phyloP scores from a whole-genome alignment of 1,140 invertebrate genomes.

The Ostrea edulis region DNA sequence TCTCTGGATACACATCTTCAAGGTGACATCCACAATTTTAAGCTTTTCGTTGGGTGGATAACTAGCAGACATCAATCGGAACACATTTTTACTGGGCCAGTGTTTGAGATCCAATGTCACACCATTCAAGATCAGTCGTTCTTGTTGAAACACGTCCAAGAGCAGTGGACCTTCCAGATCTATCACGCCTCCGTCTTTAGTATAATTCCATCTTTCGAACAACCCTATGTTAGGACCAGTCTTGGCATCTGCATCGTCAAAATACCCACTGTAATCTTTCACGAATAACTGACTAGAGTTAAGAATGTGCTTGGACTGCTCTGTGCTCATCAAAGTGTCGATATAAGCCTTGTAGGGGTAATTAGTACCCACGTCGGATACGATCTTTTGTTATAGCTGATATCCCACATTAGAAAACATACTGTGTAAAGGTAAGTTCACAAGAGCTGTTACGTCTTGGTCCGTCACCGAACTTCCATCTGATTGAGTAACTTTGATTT shows the following conservation, averaged over 20 bases:
- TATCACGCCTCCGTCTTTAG: constrained; percentile 38
- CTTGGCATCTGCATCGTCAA: constrained; percentile 40
- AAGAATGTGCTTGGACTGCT: neutral
- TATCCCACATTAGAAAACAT: constrained; percentile 45
- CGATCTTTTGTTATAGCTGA: constrained; percentile 47
- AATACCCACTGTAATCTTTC: constrained; percentile 41
- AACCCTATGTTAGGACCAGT: constrained; percentile 41
- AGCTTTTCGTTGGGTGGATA: constrained; percentile 30
- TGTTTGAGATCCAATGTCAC: constrained; percentile 43
- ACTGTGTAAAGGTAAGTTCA: constrained; percentile 49
- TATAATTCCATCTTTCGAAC: constrained; percentile 30
- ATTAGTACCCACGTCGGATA: constrained; percentile 43
- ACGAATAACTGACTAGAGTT: constrained; percentile 36
- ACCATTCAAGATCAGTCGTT: constrained; percentile 40
- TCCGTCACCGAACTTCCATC: constrained; percentile 32
- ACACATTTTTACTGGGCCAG: constrained; percentile 36
- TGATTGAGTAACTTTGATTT: constrained; percentile 44
- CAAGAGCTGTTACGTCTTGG: neutral
- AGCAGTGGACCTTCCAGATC: constrained; percentile 49
- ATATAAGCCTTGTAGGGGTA: constrained; percentile 58
- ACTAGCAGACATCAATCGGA: constrained; percentile 7
- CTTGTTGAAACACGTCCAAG: constrained; percentile 55
- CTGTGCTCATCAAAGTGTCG: constrained; percentile 48
- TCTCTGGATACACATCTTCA: constrained; percentile 45
- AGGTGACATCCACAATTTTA: constrained; percentile 51